A percentile compares a stretch with the other conserved stretches of the same genome.
Evolutionary conservation across 1,140 invertebrate species (phyloP).

Genomic region (Drosophila punjabiensis): DNA sequence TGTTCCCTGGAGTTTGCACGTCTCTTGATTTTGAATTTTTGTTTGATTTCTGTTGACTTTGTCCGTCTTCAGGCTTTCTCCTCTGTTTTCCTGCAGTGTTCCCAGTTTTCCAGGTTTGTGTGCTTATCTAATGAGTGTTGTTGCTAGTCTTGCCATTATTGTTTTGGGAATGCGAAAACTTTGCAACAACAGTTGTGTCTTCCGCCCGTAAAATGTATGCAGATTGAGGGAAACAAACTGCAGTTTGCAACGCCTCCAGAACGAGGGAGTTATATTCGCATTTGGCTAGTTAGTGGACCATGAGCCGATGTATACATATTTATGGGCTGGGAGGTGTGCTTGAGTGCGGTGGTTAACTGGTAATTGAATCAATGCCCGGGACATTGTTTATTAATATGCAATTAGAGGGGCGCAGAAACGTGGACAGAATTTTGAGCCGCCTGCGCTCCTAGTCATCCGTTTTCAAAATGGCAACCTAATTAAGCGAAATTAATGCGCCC

Average conservation of each 20-base stretch:
- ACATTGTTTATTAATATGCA: slow-evolving; percentile 56
- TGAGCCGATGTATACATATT: slow-evolving; percentile 25
- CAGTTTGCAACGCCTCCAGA: slow-evolving; percentile 11
- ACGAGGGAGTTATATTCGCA: slow-evolving; percentile 8
- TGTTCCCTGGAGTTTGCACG: slow-evolving; percentile 6
- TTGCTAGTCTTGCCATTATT: slow-evolving; percentile 22
- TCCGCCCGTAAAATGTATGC: slow-evolving; percentile 22
- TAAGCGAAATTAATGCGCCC: slow-evolving; percentile 48
- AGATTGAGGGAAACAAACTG: slow-evolving; percentile 31
- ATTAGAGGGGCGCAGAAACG: slow-evolving; percentile 23
- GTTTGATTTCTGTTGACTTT: slow-evolving; percentile 38
- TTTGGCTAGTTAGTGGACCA: slow-evolving; percentile 36
- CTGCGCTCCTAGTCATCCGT: slow-evolving; percentile 18
- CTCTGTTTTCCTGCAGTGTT: not conserved
- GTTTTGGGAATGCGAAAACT: slow-evolving; percentile 25
- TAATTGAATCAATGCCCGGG: slow-evolving; percentile 48
- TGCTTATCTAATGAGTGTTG: slow-evolving; percentile 34
- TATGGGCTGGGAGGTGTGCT: slow-evolving; percentile 1
- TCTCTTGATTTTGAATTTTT: slow-evolving; percentile 41
- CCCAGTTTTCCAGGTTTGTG: slow-evolving; percentile 2
- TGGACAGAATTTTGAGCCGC: slow-evolving; percentile 12
- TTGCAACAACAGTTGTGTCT: slow-evolving; percentile 3
- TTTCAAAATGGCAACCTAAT: slow-evolving; percentile 44
- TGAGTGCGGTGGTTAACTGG: slow-evolving; percentile 15
- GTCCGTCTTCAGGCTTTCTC: not conserved